Evolutionary conservation across 2,113 vertebrate genomes (phyloP), one percentile per base, ranked within the genome.

Genomic region (Polypterus bichir): DNA sequence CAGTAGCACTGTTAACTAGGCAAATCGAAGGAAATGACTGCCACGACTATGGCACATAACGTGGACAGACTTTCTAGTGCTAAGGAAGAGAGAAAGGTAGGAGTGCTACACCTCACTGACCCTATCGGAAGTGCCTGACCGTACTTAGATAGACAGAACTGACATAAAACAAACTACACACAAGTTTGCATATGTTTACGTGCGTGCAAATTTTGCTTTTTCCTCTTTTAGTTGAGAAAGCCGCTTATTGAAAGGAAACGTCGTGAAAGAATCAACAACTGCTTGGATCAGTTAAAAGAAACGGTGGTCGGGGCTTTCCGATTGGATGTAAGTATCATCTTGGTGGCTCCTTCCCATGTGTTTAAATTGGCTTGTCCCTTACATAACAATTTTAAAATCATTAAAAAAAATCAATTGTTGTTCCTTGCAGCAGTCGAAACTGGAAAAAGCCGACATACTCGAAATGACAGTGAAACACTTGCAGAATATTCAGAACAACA

Each of bases 391-490:
- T 27, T 27, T 27, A 2, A 49, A 6, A 47, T 7, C 6, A 48
- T 59, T 44, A 62, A 10, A 9, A 27, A 60, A 66, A 49, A 9
- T 27, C 52, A 7, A 2, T 64, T 47, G 49, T 66, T 11, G 62
- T 59, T 62, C 60, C 62, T 68, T 64, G 67, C 75, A 94, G 92
- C 92, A 93, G 76, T 92, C 92, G 59, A 94, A 94, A 61, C 76
- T 93, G 49, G 91, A 94, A 65, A 94, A 94, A 60, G 91, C 92
- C 2, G 92, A 94, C 64, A 93, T 93, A 63, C 85, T 94, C 1
- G 92, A 94, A 71, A 94, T 94, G 92, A 92, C 92, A 0, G 92
- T 94, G 63, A 92, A 89, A 70, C 92, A 94, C 67, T 85, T 94
- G 56, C 89, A 91, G 73, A 92, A 92, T 70, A 89, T 93, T 71